Evolutionary conservation across 2,113 vertebrate genomes (phyloP), one percentile per base, ranked within the genome.

Genomic region (Corapipo altera): DNA sequence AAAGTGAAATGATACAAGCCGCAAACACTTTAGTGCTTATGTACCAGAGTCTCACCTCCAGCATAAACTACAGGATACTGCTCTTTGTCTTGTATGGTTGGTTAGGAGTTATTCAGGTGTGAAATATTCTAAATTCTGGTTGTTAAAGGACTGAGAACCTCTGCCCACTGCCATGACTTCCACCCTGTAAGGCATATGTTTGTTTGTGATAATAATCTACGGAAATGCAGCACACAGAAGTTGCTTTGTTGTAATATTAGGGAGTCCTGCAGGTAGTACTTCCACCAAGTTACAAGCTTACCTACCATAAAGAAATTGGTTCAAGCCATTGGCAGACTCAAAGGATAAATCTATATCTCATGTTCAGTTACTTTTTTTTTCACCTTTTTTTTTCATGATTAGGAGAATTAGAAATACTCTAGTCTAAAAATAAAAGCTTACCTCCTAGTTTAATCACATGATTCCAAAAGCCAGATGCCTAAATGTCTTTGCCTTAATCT

Each of bases 51-150:
- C 51, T 91, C 62, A 95, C 32, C 70, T 83, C 81, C 94, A 91
- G 66, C 70, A 75, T 27, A 94, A 90, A 52, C 65, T 85, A 84
- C 64, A 92, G 70, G 91, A 96, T 89, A 97, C 59, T 28, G 48
- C 90, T 92, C 85, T 88, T 92, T 94, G 94, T 93, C 90, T 97
- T 96, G 93, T 91, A 95, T 3, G 81, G 95, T 90, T 79, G 78
- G 65, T 94, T 97, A 96, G 88, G 75, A 97, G 83, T 94, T 96
- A 97, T 88, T 98, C 94, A 91, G 83, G 86, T 95, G 93, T 96
- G 91, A 98, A 98, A 98, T 98, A 97, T 94, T 97, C 94, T 96
- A 96, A 98, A 97, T 97, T 97, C 94, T 93, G 64, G 78, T 96
- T 97, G 92, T 95, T 96, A 98, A 94, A 97, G 93, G 93, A 96